Conservation (phyloP, 2,888 invertebrate genomes). For the Platycnemis pennipes region DNA sequence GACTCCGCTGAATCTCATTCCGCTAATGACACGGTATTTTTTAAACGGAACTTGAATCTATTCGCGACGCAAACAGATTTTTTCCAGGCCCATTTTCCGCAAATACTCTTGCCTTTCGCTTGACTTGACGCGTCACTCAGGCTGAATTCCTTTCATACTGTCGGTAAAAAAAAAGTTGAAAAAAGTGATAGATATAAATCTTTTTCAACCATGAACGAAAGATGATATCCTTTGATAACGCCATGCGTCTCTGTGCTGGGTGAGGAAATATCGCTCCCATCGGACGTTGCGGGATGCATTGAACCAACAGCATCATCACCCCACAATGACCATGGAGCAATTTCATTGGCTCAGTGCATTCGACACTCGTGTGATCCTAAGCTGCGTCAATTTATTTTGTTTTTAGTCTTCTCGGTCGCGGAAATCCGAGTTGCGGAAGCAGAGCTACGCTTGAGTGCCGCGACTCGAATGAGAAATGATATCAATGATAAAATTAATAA, state of each 20-base stretch:
- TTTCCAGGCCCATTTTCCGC: no score
- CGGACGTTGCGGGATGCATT: not conserved
- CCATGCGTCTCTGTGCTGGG: not conserved
- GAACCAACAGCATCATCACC: not conserved
- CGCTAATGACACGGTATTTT: not conserved
- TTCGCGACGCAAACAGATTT: not conserved
- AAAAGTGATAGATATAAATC: not conserved
- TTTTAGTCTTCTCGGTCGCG: not conserved
- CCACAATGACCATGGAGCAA: not conserved
- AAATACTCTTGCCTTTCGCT: no score
- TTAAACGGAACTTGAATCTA: not conserved
- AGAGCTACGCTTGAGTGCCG: not conserved
- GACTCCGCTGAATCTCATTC: not conserved
- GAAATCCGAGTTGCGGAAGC: no score
- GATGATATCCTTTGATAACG: not conserved
- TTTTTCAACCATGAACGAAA: not conserved
- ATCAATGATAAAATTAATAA: not conserved
- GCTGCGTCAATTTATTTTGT: not conserved
- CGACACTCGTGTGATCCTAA: not conserved
- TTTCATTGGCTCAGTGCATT: not conserved
- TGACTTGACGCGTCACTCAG: not conserved
- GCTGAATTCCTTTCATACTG: not conserved
- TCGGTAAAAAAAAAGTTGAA: not conserved
- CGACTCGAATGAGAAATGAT: not conserved
- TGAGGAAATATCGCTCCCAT: not conserved